phyloP scores from a whole-genome alignment of 2,888 invertebrate genomes.

The Epistrophe eligans region DNA sequence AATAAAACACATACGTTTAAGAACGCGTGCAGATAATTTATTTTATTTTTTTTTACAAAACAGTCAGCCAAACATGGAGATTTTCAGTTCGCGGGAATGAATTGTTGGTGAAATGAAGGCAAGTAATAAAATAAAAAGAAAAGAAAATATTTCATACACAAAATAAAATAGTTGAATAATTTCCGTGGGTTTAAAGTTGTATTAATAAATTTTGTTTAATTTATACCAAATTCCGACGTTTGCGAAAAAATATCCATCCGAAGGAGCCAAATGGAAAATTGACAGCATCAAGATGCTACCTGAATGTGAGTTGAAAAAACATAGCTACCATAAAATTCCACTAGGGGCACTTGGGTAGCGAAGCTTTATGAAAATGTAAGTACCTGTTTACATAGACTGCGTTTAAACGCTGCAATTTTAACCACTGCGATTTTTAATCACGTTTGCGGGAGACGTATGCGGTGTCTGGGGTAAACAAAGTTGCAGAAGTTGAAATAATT shows the following conservation, averaged over 20 bases:
- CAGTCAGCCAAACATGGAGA: constrained; percentile 16
- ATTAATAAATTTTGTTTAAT: constrained; percentile 28
- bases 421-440: no score
- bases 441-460: no score
- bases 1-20: neutral
- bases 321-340: neutral
- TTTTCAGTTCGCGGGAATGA: constrained; percentile 7
- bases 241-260: constrained; percentile 43
- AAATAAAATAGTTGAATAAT: constrained; percentile 1
- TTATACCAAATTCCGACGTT: constrained; percentile 47
- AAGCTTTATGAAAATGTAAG: no score
- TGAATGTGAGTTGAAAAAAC: constrained; percentile 19
- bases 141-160: constrained; percentile 5
- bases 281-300: constrained; percentile 41
- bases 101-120: neutral
- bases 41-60: constrained; percentile 3
- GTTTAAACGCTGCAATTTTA: no score
- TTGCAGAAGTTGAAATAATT: no score
- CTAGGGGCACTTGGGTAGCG: neutral
- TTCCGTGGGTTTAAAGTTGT: neutral
- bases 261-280: constrained; percentile 34
- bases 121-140: neutral
- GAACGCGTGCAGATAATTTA: constrained; percentile 1
- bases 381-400: no score
- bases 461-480: no score